Percentiles rank a stretch among this genome's conserved stretches.
Evolutionary conservation across 2,113 vertebrate genomes (phyloP).

Genomic region (Protobothrops mucrosquamatus): DNA sequence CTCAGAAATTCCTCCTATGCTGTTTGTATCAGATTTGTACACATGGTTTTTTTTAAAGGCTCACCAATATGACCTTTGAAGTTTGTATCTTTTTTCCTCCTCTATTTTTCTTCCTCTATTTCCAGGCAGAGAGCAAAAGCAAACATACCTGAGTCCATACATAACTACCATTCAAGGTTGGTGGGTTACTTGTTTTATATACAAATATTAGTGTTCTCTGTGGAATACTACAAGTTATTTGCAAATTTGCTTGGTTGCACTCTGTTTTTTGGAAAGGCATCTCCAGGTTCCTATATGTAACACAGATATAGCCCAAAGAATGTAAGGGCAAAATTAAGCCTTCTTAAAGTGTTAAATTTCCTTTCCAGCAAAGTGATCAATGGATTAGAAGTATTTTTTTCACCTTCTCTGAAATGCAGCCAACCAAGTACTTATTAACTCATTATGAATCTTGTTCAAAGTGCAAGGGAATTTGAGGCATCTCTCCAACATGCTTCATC

Average conservation of each 20-base stretch:
- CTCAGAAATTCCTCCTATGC: not conserved
- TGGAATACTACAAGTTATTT: slow-evolving; percentile 40
- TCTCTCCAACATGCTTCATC: not conserved
- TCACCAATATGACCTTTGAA: not conserved
- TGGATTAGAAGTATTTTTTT: slow-evolving; percentile 49
- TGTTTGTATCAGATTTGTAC: not conserved
- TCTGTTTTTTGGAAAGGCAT: slow-evolving; percentile 5
- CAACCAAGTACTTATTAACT: slow-evolving; percentile 36
- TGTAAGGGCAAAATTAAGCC: slow-evolving; percentile 4
- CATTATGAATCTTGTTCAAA: not conserved
- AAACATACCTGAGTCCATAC: not conserved
- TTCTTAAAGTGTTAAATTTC: slow-evolving; percentile 22
- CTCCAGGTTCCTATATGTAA: not conserved
- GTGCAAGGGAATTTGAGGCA: not conserved
- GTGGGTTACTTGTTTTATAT: not conserved
- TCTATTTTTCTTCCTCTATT: not conserved
- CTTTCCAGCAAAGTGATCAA: slow-evolving; percentile 33
- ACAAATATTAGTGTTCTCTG: not conserved
- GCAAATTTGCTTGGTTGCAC: slow-evolving; percentile 27
- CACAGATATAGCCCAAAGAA: slow-evolving; percentile 18
- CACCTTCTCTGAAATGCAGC: slow-evolving; percentile 29
- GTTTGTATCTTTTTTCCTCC: not conserved
- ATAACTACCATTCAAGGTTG: not conserved
- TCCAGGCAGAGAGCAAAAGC: not conserved
- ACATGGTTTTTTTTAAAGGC: not conserved